phyloP scores from a whole-genome alignment of 2,888 invertebrate species.

The Silvanus unidentatus region DNA sequence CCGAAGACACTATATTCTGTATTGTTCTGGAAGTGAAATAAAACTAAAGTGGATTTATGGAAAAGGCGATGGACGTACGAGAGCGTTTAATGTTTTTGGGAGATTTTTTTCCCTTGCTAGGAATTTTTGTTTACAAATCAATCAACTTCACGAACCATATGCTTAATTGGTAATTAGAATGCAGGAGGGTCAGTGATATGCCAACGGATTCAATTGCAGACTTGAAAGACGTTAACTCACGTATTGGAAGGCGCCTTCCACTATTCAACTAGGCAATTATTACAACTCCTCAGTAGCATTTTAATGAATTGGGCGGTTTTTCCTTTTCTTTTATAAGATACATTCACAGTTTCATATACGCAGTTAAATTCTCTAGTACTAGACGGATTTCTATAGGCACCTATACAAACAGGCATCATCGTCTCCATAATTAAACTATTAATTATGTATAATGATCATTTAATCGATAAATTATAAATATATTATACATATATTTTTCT shows the following conservation, averaged over 20 bases:
- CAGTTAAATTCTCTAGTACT: too few relatives aligned
- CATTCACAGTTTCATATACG: too few relatives aligned
- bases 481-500: too few relatives aligned
- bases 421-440: too few relatives aligned
- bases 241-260: constrained; percentile 26
- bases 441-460: too few relatives aligned
- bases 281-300: constrained; percentile 26
- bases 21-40: constrained; percentile 22
- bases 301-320: constrained; percentile 17
- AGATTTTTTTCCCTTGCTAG: not conserved
- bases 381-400: too few relatives aligned
- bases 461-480: too few relatives aligned
- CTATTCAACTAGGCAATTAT: constrained; percentile 21
- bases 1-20: constrained; percentile 30
- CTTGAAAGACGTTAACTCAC: constrained; percentile 21
- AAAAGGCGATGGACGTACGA: not conserved
- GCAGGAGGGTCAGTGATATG: constrained; percentile 27
- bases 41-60: not conserved
- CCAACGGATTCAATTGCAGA: constrained; percentile 23
- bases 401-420: too few relatives aligned
- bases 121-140: not conserved
- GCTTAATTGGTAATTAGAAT: constrained; percentile 29
- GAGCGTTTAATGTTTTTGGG: not conserved
- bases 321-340: not conserved
- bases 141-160: not conserved